Evolutionary conservation across 2,113 vertebrate genomes (phyloP), one percentile per base, ranked within the genome.

Genomic region (Chloroceryle aenea): DNA sequence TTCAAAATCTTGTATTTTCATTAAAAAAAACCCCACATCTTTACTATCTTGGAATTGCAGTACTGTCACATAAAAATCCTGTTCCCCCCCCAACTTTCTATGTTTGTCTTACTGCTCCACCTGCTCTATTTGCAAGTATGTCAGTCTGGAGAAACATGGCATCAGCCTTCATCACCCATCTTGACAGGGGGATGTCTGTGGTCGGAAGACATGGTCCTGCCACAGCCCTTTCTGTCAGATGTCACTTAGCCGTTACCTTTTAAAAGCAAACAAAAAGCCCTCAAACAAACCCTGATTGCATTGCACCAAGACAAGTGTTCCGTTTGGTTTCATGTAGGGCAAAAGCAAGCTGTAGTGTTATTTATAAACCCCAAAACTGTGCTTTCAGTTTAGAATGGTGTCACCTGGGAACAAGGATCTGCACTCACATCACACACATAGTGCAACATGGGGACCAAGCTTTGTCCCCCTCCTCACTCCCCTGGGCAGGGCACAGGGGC

Each of bases 341-440:
- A 62, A 69, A 69, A 72, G 26, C 32, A 68, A 89, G 30, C 36
- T 73, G 7, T 45, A 30, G 22, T 23, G 15, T 9, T 61, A 43
- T 30, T 95, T 77, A 48, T 77, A 82, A 91, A 42, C 13, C 40
- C 47, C 29, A 30, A 25, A 40, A 22, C 21, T 30, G 11, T 25
- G 36, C 19, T 32, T 80, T 61, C 56, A 61, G 19, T 42, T 48
- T 19, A 72, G 40, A 42, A 45, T 29, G 47, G 38, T 11, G 36
- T 32, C 68, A 87, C 23, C 20, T 38, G 42, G 74, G 78, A 87
- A 23, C 19, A 48, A 32, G 32, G 40, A 50, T 14, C 17, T 38
- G 53, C 63, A 42, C 32, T 53, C 48, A 29, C 55, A 63, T 81
- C 55, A 43, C 40, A 61, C 1, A 0, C 0, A 0, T 26, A 27